Conservation (phyloP, 2,888 invertebrate genomes). For the Drosophila anomalipes region DNA sequence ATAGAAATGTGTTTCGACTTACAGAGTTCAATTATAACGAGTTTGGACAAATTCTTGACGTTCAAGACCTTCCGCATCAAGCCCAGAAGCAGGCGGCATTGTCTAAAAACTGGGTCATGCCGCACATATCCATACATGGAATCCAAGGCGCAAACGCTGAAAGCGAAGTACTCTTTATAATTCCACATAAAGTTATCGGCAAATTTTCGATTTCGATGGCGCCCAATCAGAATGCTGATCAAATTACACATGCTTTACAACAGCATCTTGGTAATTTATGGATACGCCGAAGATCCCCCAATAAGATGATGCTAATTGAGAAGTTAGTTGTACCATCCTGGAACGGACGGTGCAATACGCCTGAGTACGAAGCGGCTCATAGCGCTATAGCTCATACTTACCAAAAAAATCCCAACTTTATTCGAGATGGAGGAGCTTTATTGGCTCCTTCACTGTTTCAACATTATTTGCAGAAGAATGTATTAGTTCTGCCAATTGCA, state of each 20-base stretch:
- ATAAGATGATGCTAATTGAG: slow-evolving; percentile 51
- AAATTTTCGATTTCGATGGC: slow-evolving; percentile 54
- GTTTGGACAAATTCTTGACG: slow-evolving; percentile 34
- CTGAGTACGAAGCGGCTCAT: slow-evolving; percentile 50
- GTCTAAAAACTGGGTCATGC: slow-evolving; percentile 40
- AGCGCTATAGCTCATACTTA: slow-evolving; percentile 44
- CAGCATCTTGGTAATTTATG: slow-evolving; percentile 43
- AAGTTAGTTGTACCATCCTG: slow-evolving; percentile 44
- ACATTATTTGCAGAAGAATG: slow-evolving; percentile 40
- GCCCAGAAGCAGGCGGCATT: slow-evolving; percentile 32
- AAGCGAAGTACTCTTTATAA: slow-evolving; percentile 35
- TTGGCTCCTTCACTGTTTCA: slow-evolving; percentile 48
- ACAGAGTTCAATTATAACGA: slow-evolving; percentile 48
- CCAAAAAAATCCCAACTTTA: slow-evolving; percentile 30
- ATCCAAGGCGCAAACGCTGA: slow-evolving; percentile 44
- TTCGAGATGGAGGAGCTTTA: slow-evolving; percentile 51
- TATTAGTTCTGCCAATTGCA: slow-evolving; percentile 52
- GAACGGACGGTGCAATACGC: slow-evolving; percentile 33
- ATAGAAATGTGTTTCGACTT: slow-evolving; percentile 16
- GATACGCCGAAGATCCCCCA: slow-evolving; percentile 46
- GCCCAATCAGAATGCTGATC: slow-evolving; percentile 42
- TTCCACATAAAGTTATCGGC: slow-evolving; percentile 53
- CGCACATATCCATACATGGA: slow-evolving; percentile 57
- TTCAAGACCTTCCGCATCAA: slow-evolving; percentile 37
- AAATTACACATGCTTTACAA: slow-evolving; percentile 32